Evolutionary conservation across 2,797 vertebrate genomes (phyloP).

Genomic region (Naso thynnoides): DNA sequence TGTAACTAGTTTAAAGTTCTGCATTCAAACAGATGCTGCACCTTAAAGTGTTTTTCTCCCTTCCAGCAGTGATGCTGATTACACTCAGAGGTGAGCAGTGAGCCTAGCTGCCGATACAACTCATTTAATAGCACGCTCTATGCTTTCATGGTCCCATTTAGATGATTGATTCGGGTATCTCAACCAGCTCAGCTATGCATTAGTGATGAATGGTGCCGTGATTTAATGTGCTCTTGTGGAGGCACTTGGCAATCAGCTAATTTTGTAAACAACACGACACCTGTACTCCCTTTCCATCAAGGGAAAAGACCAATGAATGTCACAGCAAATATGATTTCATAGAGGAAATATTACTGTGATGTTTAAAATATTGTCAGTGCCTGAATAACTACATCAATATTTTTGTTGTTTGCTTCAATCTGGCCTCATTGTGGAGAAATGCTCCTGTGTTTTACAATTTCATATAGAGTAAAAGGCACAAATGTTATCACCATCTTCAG

Average conservation of each 20-base stretch:
- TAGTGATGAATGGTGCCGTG: slow-evolving; percentile 64
- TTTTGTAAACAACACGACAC: slow-evolving; percentile 62
- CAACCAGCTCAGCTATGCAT: slow-evolving; percentile 64
- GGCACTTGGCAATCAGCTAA: slow-evolving; percentile 59
- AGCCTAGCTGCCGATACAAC: slow-evolving; percentile 52
- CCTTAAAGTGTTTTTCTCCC: slow-evolving; percentile 28
- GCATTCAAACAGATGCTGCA: slow-evolving; percentile 20
- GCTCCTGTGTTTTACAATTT: not conserved
- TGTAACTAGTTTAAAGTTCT: slow-evolving; percentile 27
- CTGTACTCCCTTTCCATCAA: slow-evolving; percentile 40
- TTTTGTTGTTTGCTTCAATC: not conserved
- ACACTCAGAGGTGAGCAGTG: slow-evolving; percentile 34
- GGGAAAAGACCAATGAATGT: slow-evolving; percentile 13
- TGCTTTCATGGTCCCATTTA: slow-evolving; percentile 65
- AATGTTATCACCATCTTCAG: not conserved
- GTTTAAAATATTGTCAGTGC: not conserved
- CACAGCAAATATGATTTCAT: slow-evolving; percentile 29
- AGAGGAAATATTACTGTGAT: not conserved
- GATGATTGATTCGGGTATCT: slow-evolving; percentile 75
- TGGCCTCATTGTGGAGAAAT: not conserved
- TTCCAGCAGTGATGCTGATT: slow-evolving; percentile 50
- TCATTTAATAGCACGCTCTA: slow-evolving; percentile 58
- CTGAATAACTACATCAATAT: not conserved
- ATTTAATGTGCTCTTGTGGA: slow-evolving; percentile 62
- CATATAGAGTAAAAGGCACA: not conserved